phyloP scores from a whole-genome alignment of 2,797 vertebrate species.

The Acanthiza pusilla region DNA sequence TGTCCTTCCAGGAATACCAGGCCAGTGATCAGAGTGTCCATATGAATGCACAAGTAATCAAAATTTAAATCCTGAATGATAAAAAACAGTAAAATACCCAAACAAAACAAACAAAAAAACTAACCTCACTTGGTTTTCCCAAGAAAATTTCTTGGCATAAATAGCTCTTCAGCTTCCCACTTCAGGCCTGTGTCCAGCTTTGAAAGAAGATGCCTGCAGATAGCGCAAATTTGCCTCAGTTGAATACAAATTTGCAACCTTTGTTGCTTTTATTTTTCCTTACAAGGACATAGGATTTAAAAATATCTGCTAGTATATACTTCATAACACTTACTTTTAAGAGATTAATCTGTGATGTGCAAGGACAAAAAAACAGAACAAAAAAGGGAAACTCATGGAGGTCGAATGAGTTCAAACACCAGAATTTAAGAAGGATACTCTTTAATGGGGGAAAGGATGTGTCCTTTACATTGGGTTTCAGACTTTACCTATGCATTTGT shows the following conservation, averaged over 20 bases:
- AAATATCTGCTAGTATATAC: background rate
- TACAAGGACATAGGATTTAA: background rate
- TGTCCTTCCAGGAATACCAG: background rate
- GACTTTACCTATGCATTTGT: background rate
- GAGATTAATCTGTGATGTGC: background rate
- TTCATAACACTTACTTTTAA: background rate
- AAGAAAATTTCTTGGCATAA: background rate
- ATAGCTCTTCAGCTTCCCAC: background rate
- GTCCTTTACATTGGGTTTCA: background rate
- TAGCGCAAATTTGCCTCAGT: background rate
- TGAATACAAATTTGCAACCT: background rate
- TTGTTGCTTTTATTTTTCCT: background rate
- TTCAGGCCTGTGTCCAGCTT: background rate
- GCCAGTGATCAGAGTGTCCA: background rate
- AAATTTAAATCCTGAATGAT: background rate
- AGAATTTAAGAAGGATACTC: background rate
- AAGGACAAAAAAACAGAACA: background rate
- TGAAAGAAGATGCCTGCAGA: background rate
- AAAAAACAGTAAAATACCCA: background rate
- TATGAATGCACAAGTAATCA: background rate
- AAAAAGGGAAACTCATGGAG: accelerated
- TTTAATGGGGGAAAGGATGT: background rate
- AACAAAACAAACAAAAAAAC: background rate
- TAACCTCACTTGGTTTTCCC: background rate
- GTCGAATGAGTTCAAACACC: background rate